Evolutionary conservation across 2,797 vertebrate genomes (phyloP).

Genomic region (Gobionotothen gibberifrons): DNA sequence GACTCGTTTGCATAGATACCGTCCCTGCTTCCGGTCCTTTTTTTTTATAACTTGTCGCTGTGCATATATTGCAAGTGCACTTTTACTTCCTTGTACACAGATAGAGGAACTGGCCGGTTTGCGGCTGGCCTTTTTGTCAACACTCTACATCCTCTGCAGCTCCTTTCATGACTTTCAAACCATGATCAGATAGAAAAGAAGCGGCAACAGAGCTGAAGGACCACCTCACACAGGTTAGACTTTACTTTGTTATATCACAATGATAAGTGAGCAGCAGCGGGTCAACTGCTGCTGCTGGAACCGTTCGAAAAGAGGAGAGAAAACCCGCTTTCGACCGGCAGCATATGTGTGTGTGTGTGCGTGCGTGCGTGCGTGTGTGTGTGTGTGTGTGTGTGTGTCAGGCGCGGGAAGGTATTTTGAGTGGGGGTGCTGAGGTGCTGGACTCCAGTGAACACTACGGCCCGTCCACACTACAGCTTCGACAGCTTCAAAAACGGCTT

Average conservation of each 20-base stretch:
- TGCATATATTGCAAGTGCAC: conserved; percentile 76
- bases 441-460: too few species aligned
- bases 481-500: too few species aligned
- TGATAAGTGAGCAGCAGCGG: background rate
- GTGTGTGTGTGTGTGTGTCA: too few species aligned
- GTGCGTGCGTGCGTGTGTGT: too few species aligned
- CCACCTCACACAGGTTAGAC: conserved; percentile 66
- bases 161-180: conserved; percentile 46
- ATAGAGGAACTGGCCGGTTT: conserved; percentile 86
- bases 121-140: conserved; percentile 58
- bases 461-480: too few species aligned
- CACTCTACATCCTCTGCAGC: conserved; percentile 49
- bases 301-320: conserved; percentile 21
- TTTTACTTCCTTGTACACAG: conserved; percentile 86
- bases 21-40: conserved; percentile 78
- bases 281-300: background rate
- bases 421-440: too few species aligned
- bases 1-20: conserved; percentile 84
- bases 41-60: conserved; percentile 54
- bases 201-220: conserved; percentile 10
- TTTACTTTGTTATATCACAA: background rate
- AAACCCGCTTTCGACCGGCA: conserved; percentile 47
- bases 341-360: background rate
- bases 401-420: too few species aligned
- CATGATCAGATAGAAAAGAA: conserved; percentile 58